Percentiles rank a stretch among this genome's conserved stretches.
These are phyloP conservation scores for Varecia variegata DNA, from an alignment of 2,797 vertebrate genomes.

Conservation along the genomic window DNA sequence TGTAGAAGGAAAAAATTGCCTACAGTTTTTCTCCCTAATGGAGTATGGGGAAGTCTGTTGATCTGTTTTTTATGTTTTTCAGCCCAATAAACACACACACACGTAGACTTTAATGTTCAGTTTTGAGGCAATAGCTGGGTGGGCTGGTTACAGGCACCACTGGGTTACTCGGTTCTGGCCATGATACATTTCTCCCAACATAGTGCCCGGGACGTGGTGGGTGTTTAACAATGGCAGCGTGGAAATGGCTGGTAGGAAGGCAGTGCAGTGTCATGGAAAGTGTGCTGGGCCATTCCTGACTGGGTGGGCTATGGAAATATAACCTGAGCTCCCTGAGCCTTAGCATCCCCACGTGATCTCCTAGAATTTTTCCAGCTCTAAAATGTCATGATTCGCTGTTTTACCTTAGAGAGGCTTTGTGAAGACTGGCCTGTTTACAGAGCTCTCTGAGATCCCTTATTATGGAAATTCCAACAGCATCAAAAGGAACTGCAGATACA, in stretches of 20 bases:
- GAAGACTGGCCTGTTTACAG: slow-evolving; percentile 7
- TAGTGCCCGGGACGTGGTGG: neutral
- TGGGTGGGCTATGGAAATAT: neutral
- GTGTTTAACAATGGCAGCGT: neutral
- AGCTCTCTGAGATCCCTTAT: neutral
- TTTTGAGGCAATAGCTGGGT: neutral
- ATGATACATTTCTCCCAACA: neutral
- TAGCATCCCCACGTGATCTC: neutral
- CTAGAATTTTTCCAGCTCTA: neutral
- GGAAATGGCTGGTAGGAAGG: neutral
- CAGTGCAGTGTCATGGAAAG: neutral
- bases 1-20: neutral
- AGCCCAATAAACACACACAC: neutral
- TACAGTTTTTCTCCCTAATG: neutral
- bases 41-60: neutral
- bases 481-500: neutral
- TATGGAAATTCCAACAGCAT: neutral
- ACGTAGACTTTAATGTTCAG: neutral
- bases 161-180: neutral
- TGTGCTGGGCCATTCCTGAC: neutral
- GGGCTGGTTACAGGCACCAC: neutral
- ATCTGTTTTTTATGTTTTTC: neutral
- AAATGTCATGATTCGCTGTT: neutral
- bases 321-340: neutral
- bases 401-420: neutral